Percentiles rank a stretch among this genome's conserved stretches.
Conservation (phyloP, 2,797 vertebrate genomes). For the Micromesistius poutassou region DNA sequence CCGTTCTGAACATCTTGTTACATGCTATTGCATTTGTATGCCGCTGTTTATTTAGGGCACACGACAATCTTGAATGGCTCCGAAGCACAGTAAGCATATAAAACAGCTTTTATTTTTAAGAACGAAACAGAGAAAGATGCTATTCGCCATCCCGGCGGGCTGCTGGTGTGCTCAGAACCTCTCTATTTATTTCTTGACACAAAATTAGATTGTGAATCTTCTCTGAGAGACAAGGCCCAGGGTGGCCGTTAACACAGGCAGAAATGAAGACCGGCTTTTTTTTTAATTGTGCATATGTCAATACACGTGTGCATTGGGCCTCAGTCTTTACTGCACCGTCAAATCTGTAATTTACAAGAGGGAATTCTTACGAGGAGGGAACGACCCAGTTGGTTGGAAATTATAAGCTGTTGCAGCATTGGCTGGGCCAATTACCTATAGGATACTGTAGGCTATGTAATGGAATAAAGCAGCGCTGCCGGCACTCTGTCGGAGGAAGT, state of each 20-base stretch:
- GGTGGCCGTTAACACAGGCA: conserved; percentile 51
- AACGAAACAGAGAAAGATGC: conserved; percentile 47
- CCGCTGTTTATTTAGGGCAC: conserved; percentile 34
- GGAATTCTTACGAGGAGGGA: conserved; percentile 39
- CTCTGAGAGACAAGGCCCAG: conserved; percentile 38
- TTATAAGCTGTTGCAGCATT: conserved; percentile 40
- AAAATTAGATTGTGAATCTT: conserved; percentile 52
- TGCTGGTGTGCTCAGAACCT: conserved; percentile 57
- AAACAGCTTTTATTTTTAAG: conserved; percentile 21
- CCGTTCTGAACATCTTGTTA: conserved; percentile 48
- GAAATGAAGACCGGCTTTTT: conserved; percentile 53
- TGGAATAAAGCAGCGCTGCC: not conserved
- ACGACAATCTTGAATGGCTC: conserved; percentile 43
- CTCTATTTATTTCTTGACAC: conserved; percentile 55
- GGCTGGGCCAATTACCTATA: conserved; percentile 57
- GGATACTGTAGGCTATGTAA: not conserved
- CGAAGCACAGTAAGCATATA: conserved; percentile 54
- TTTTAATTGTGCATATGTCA: conserved; percentile 64
- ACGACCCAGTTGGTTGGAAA: conserved; percentile 62
- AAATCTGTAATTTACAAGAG: conserved; percentile 48
- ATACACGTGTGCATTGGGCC: conserved; percentile 59
- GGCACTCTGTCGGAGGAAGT: not conserved
- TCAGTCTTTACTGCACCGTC: conserved; percentile 41
- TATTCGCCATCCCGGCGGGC: conserved; percentile 45
- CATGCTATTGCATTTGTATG: conserved; percentile 31